These are phyloP conservation scores for Macrophya annulata DNA, from an alignment of 2,888 invertebrate species.

Conservation along the genomic window DNA sequence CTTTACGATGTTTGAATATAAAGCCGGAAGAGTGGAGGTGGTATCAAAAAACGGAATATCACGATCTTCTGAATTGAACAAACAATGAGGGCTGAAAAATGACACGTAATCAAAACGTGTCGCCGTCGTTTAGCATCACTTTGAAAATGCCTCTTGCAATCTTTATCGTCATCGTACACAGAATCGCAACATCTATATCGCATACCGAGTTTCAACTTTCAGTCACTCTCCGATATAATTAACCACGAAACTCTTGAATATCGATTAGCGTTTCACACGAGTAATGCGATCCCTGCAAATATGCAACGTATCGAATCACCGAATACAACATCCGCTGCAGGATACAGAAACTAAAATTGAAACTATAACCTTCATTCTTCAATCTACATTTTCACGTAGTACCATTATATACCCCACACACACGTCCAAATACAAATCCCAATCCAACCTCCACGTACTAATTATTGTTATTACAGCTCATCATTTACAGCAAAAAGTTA, in stretches of 20 bases:
- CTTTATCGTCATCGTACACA: neutral
- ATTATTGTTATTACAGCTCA: neutral
- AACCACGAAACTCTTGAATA: neutral
- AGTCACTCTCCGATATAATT: conserved; percentile 27
- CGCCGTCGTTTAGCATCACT: neutral
- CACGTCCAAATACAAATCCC: neutral
- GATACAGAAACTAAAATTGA: neutral
- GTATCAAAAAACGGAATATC: conserved; percentile 21
- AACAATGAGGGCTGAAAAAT: conserved; percentile 8
- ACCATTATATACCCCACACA: neutral
- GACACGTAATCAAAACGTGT: neutral
- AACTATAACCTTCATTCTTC: neutral
- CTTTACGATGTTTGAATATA: conserved; percentile 8
- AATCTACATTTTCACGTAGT: neutral
- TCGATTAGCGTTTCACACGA: neutral
- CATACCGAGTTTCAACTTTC: conserved; percentile 19
- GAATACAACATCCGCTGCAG: neutral
- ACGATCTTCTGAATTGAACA: conserved; percentile 6
- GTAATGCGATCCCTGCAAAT: neutral
- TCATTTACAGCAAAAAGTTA: neutral
- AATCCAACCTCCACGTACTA: neutral
- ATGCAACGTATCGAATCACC: neutral
- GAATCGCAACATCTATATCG: neutral
- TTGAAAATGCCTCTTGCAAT: conserved; percentile 17
- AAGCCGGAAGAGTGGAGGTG: neutral